Evolutionary conservation across 2,113 vertebrate species (phyloP).

Genomic region (Ameiurus melas): DNA sequence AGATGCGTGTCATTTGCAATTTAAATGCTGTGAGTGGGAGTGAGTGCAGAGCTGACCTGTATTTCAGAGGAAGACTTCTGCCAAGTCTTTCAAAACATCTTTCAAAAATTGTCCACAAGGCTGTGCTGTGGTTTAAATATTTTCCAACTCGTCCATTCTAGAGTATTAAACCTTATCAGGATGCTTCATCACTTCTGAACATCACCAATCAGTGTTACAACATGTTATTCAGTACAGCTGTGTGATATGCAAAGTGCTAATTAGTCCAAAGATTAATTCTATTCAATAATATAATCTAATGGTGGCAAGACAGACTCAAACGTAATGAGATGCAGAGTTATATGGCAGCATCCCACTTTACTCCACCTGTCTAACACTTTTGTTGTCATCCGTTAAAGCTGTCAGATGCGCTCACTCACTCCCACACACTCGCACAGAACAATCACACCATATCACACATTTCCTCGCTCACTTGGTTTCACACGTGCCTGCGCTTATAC

Average conservation of each 20-base stretch:
- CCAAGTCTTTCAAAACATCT: background rate
- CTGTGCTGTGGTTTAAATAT: constrained; percentile 23
- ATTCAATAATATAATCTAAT: background rate
- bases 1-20: constrained; percentile 34
- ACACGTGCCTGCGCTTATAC: background rate
- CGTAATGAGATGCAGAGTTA: constrained; percentile 5
- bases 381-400: constrained; percentile 36
- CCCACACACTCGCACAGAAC: constrained; percentile 19
- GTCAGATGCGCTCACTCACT: constrained; percentile 19
- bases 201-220: constrained; percentile 17
- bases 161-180: constrained; percentile 7
- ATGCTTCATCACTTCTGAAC: constrained; percentile 30
- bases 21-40: constrained; percentile 21
- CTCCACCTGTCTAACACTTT: constrained; percentile 23
- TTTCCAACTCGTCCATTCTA: background rate
- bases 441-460: constrained; percentile 29
- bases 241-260: constrained; percentile 8
- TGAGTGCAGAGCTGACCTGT: constrained; percentile 22
- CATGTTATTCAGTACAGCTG: constrained; percentile 15
- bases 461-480: constrained; percentile 3
- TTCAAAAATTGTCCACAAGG: constrained; percentile 29
- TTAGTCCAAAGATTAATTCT: background rate
- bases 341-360: constrained; percentile 20
- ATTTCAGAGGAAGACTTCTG: background rate
- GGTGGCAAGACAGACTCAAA: background rate